These are phyloP conservation scores for Thumatha senex DNA, from an alignment of 2,888 invertebrate species.

Conservation along the genomic window DNA sequence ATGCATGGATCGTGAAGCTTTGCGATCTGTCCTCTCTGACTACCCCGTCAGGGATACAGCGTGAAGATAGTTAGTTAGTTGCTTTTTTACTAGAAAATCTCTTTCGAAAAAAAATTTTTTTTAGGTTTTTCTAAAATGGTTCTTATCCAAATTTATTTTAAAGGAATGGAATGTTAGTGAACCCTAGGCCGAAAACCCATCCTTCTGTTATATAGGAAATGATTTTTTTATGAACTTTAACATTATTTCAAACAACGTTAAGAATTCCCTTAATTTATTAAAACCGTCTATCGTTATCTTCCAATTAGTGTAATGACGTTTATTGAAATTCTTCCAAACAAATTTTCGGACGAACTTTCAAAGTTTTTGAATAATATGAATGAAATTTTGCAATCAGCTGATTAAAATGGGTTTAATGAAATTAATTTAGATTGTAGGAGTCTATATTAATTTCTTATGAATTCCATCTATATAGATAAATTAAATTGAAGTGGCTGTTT, in stretches of 20 bases:
- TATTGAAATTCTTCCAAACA: constrained; percentile 62
- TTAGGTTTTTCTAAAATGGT: too few species aligned
- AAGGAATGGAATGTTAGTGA: too few species aligned
- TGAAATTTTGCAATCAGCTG: constrained; percentile 62
- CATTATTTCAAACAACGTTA: constrained; percentile 9
- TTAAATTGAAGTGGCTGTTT: not conserved
- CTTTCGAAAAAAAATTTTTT: too few species aligned
- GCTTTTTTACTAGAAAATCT: too few species aligned
- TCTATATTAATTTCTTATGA: not conserved
- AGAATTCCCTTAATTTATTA: constrained; percentile 17
- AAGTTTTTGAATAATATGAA: constrained; percentile 55
- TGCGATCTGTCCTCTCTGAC: too few species aligned
- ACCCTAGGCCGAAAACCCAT: too few species aligned
- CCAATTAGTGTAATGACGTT: constrained; percentile 59
- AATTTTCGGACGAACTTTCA: constrained; percentile 33
- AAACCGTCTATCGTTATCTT: constrained; percentile 29
- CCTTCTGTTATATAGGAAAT: too few species aligned
- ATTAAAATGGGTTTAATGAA: constrained; percentile 35
- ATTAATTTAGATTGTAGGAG: constrained; percentile 2
- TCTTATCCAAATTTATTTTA: too few species aligned
- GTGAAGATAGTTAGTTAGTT: too few species aligned
- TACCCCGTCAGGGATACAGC: too few species aligned
- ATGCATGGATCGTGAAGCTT: too few species aligned
- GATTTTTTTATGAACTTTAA: not conserved
- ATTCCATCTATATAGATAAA: too few species aligned